Evolutionary conservation across 2,113 vertebrate species (phyloP), one percentile per base, ranked within the genome.

Genomic region (Sialia sialis): DNA sequence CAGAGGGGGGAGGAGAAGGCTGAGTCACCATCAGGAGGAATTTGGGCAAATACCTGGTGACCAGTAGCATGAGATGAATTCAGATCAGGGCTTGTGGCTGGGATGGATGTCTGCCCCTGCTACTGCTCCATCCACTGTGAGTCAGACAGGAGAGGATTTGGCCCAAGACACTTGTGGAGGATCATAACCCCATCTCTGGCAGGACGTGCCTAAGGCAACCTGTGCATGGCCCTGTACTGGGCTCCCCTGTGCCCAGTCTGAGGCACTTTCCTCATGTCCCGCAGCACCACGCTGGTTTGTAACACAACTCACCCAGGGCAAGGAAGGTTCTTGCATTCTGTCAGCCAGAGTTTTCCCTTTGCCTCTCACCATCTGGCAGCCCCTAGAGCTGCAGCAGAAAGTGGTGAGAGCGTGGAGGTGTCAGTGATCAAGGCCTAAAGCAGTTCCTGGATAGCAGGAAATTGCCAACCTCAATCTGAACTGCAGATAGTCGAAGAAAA

Each of bases 21-120:
- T 96, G 88, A 93, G 66, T 90, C 85, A 95, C 78, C 0, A 1
- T 21, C 56, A 79, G 46, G 36, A 93, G 51, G 83, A 77, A 90
- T 84, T 84, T 73, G 83, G 60, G 89, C 34, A 93, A 80, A 86
- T 93, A 92, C 54, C 89, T 92, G 63, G 68, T 64, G 86, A 90
- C 52, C 70, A 82, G 68, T 58, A 56, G 62, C 25, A 6, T 0
- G 4, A 44, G 63, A 67, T 76, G 56, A 69, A 77, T 62, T 92
- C 79, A 76, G 67, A 68, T 80, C 83, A 73, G 63, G 72, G 79
- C 72, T 90, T 76, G 83, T 0, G 6, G 20, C 30, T 80, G 68
- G 39, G 58, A 58, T 48, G 62, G 30, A 63, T 11, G 0, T 48
- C 82, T 87, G 59, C 38, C 49, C 54, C 43, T 2, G 3, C n/a